Base-by-base conservation (phyloP, 2,888 invertebrate genomes). In the Clitarchus hookeri region DNA sequence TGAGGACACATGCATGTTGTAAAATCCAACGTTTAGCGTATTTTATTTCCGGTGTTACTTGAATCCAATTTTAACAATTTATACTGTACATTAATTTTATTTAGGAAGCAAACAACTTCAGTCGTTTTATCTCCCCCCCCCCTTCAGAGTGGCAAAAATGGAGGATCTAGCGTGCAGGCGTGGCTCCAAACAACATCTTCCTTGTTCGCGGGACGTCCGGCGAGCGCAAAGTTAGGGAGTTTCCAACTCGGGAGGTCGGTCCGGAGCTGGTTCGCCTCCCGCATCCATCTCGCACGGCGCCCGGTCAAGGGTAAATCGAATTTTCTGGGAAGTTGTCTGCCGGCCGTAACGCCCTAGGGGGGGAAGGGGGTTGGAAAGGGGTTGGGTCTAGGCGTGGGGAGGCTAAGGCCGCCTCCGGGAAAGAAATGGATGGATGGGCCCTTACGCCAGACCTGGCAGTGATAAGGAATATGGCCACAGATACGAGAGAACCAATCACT, bases 271-370 rank as follows among this genome's bases (percentile, higher is more conserved):
- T 36, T 36, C 65, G 65, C 13, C 48, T 48, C 48, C 23, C 65
- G n/a, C 65, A 65, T 65, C 19, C 65, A 65, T 65, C 48, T 48
- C 48, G 48, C 48, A 48, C 48, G 48, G 12, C 65, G 65, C n/a
- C 65, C 65, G 65, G 65, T 65, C 65, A 65, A 65, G 23, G 65
- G 16, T 23, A 65, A 65, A 65, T 65, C 65, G 65, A 65, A 65
- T 65, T 65, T 65, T 65, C 65, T 65, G 65, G n/a, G 16, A 65
- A 65, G 65, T 65, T 65, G 65, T 65, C 65, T 65, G 65, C 65
- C 16, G n/a, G 23, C 65, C 65, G 65, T 65, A 3, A 11, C 65
- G 13, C n/a, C n/a, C 8, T 65, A n/a, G 65, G n/a, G 13, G 0
- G 65, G 1, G 65, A 23, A 65, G 8, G n/a, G 53, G 19, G 8